These are phyloP conservation scores for Troides helena DNA, from an alignment of 2,888 invertebrate species.

Conservation along the genomic window DNA sequence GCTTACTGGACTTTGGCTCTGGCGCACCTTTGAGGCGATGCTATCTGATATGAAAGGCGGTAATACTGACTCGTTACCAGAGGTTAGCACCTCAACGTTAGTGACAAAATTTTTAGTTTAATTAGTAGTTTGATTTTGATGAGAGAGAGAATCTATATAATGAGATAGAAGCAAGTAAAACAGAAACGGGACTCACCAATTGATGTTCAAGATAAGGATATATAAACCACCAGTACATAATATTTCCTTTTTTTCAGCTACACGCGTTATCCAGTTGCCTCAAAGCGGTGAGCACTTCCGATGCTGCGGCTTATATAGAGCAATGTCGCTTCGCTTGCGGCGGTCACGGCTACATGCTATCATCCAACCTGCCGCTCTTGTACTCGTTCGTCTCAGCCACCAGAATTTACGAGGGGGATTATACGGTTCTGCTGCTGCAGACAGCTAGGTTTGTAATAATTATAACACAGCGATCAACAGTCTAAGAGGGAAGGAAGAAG, in stretches of 20 bases:
- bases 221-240: too few species aligned
- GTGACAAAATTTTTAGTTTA: too few species aligned
- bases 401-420: constrained; percentile 97
- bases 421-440: constrained; percentile 94
- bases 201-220: too few species aligned
- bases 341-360: constrained; percentile 95
- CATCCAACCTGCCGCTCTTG: constrained; percentile 91
- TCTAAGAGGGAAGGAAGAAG: too few species aligned
- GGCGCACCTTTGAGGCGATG: constrained; percentile 88
- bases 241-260: constrained; percentile 72
- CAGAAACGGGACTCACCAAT: too few species aligned
- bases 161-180: too few species aligned
- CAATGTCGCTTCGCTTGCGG: constrained; percentile 93
- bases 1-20: constrained; percentile 86
- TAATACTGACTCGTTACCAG: constrained; percentile 88
- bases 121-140: too few species aligned
- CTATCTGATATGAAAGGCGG: constrained; percentile 88
- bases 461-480: too few species aligned
- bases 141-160: too few species aligned
- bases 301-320: constrained; percentile 87
- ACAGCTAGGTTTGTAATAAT: constrained; percentile 82
- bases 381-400: constrained; percentile 92
- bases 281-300: constrained; percentile 91
- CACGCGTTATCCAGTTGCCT: constrained; percentile 94
- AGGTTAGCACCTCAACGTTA: constrained; percentile 70